phyloP scores from a whole-genome alignment of 1,140 invertebrate species.

The Acromyrmex echinatior region DNA sequence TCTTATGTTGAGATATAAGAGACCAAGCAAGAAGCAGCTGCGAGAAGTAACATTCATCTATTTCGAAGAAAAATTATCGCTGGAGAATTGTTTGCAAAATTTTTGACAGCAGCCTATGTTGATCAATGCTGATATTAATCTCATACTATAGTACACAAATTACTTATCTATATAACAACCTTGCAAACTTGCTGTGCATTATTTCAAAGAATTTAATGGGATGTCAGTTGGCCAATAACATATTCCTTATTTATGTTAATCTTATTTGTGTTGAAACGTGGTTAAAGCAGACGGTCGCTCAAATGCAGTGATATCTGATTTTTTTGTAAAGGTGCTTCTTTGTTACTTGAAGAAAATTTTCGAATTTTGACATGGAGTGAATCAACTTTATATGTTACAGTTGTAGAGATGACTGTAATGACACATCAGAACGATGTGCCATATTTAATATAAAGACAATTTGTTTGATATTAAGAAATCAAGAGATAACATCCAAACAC shows the following conservation, averaged over 20 bases:
- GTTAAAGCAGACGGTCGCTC: neutral
- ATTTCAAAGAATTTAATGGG: neutral
- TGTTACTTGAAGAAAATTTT: neutral
- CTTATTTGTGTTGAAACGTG: neutral
- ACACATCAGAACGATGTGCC: neutral
- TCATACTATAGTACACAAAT: neutral
- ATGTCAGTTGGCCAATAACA: neutral
- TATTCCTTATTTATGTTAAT: neutral
- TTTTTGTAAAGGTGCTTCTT: neutral
- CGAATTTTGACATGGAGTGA: neutral
- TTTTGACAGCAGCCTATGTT: neutral
- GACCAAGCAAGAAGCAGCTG: neutral
- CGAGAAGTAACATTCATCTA: slow-evolving; percentile 31
- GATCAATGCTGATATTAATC: neutral
- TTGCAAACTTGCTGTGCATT: neutral
- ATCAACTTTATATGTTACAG: neutral
- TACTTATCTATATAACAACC: neutral
- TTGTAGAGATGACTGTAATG: neutral
- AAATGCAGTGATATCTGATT: neutral
- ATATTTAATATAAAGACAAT: neutral
- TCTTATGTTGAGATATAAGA: too few species aligned
- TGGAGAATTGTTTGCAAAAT: slow-evolving; percentile 30
- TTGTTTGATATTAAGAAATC: neutral
- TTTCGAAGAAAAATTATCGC: slow-evolving; percentile 45
- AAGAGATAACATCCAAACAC: neutral